These are phyloP conservation scores for Forbesichthys agassizii DNA, from an alignment of 2,113 vertebrate species.

Conservation along the genomic window DNA sequence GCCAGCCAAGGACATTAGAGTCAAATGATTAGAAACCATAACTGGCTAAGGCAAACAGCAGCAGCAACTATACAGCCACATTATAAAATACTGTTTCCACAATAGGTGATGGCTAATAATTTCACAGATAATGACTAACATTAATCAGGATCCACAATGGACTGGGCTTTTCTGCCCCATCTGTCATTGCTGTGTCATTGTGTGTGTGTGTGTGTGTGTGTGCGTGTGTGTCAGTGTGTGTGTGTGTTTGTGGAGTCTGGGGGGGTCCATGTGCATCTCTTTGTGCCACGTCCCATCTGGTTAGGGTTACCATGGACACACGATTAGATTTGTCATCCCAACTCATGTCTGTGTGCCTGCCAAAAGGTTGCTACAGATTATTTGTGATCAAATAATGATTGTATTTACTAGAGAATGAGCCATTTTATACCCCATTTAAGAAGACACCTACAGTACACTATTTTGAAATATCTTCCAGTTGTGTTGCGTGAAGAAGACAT, in stretches of 20 bases:
- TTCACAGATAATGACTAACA: conserved; percentile 58
- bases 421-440: too few relatives aligned
- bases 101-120: conserved; percentile 57
- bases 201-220: conserved; percentile 48
- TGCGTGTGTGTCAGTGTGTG: neutral
- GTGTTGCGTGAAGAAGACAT: too few relatives aligned
- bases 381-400: too few relatives aligned
- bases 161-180: conserved; percentile 50
- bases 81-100: conserved; percentile 23
- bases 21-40: too few relatives aligned
- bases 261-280: conserved; percentile 15
- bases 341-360: too few relatives aligned
- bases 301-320: conserved; percentile 42
- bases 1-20: too few relatives aligned
- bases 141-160: conserved; percentile 61
- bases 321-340: conserved; percentile 10
- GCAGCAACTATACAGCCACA: neutral
- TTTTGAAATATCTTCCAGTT: too few relatives aligned
- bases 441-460: too few relatives aligned
- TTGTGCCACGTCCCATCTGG: conserved; percentile 50
- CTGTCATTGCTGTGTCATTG: conserved; percentile 63
- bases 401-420: too few relatives aligned
- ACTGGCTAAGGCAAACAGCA: too few relatives aligned
- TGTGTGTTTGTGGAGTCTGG: conserved; percentile 18
- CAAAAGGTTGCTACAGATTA: too few relatives aligned